Percentiles rank a stretch among this genome's conserved stretches.
Evolutionary conservation across 2,888 invertebrate genomes (phyloP).

Genomic region (Emmelina monodactyla): DNA sequence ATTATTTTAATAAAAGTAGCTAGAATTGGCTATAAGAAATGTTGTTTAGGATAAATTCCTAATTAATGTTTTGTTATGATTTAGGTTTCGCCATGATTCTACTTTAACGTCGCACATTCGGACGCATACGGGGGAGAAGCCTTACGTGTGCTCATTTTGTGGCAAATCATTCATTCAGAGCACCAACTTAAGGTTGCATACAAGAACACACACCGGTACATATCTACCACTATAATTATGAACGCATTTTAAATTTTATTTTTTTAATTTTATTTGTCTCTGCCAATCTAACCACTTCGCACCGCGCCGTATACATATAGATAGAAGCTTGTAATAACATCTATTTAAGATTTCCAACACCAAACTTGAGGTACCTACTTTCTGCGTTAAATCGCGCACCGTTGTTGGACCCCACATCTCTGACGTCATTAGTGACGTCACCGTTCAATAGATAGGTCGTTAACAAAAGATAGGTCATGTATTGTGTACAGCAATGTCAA

Average conservation of each 20-base stretch:
- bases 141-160: constrained; percentile 64
- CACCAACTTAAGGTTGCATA: constrained; percentile 59
- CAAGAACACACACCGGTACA: constrained; percentile 49
- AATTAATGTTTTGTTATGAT: not conserved
- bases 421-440: no score
- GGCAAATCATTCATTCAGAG: constrained; percentile 69
- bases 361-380: not conserved
- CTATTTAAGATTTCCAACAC: no score
- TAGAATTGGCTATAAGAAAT: no score
- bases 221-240: not conserved
- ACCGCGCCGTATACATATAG: no score
- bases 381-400: not conserved
- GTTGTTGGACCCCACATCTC: no score
- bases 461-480: no score
- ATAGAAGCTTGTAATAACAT: no score
- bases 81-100: constrained; percentile 67
- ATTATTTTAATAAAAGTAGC: no score
- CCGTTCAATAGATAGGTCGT: no score
- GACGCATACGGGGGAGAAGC: constrained; percentile 70
- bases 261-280: constrained; percentile 1
- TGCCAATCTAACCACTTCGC: no score
- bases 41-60: not conserved
- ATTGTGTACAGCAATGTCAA: no score
- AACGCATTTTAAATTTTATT: not conserved
- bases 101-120: constrained; percentile 67